Base-by-base conservation (phyloP, 2,113 vertebrate species). In the Casuarius casuarius region DNA sequence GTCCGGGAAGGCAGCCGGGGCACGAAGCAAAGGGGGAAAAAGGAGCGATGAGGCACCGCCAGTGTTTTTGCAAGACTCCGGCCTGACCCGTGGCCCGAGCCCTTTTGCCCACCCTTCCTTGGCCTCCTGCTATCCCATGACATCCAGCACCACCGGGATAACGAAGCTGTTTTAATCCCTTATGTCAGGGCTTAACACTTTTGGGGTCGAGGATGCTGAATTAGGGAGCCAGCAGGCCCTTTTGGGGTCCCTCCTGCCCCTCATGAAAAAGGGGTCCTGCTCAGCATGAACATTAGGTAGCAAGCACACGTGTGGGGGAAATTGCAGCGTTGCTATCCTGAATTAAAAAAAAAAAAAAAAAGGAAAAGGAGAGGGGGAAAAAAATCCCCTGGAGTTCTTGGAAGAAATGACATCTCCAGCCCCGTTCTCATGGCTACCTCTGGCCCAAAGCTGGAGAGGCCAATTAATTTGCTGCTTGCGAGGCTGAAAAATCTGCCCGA, bases 261-360 rank as follows among this genome's bases (percentile, higher is more conserved):
- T 15, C 2, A 3, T 40, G 58, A 63, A 67, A 17, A 75, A 66
- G 0, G 0, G 13, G 7, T 88, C 79, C 71, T 58, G 40, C 42
- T 40, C 0, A 0, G 52, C 48, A 46, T 0, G 0, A 74, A 17
- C 20, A 61, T 67, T 68, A 42, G 8, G 49, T 18, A 28, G 54
- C 46, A 79, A 56, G 61, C 3, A 10, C 0, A 0, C 7, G 17
- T 44, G 54, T 18, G 74, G 71, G 79, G 35, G 5, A 21, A 79
- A 48, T 20, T 1, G 8, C 42, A 52, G 11, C n/a, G 15, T 28
- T 72, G 70, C 49, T 40, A 17, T 6, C 29, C 22, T 29, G 17
- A 71, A 78, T n/a, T 19, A n/a, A 26, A 46, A 23, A 25, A 40
- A 61, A 8, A 33, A 10, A 22, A 20, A 16, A 9, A n/a, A 46